Conservation (phyloP, 2,888 invertebrate species). For the Teleogryllus oceanicus region DNA sequence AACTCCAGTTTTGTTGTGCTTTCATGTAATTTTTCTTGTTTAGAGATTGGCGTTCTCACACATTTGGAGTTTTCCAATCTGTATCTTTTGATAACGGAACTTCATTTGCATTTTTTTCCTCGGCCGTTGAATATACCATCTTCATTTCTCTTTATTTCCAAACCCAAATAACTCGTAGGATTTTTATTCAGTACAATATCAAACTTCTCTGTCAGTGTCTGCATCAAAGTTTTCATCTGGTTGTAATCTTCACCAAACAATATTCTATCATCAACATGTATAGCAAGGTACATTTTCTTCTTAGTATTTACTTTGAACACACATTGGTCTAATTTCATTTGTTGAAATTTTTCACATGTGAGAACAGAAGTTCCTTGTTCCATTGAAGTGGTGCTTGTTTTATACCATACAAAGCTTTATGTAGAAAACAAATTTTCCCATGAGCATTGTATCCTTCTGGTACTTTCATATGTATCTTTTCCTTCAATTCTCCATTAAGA, state of each 20-base stretch:
- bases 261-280: background rate
- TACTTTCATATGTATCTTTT: background rate
- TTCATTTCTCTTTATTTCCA: background rate
- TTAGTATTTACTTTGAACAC: background rate
- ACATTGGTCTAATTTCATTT: background rate
- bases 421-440: background rate
- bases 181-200: background rate
- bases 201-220: background rate
- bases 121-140: background rate
- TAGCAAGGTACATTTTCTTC: background rate
- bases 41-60: no score
- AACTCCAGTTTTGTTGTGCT: background rate
- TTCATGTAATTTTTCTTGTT: no score
- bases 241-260: background rate
- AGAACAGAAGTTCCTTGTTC: background rate
- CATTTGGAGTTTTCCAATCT: background rate
- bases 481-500: background rate
- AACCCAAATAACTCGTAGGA: background rate
- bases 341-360: background rate
- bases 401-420: background rate
- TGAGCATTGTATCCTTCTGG: background rate
- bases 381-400: background rate
- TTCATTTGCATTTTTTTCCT: background rate
- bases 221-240: background rate
- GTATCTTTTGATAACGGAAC: background rate